These are phyloP conservation scores for Paramuricea clavata DNA, from an alignment of 92 coral and sea anemone genomes.

Conservation along the genomic window DNA sequence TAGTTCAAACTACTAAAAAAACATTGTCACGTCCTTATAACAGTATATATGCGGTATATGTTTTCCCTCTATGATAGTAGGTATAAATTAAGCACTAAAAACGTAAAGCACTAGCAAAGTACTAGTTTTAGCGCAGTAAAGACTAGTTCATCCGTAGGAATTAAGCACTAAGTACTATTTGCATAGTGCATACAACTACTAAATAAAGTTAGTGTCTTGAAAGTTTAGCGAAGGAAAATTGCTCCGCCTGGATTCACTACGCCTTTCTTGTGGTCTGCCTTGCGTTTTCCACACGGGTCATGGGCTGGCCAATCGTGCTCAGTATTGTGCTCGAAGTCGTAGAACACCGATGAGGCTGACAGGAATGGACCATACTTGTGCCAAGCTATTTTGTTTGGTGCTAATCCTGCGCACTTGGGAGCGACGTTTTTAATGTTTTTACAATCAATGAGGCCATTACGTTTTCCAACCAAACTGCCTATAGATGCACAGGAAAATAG, in stretches of 20 bases:
- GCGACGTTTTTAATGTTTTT: constrained; percentile 55
- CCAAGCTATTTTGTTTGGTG: constrained; percentile 31
- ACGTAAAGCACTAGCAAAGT: neutral
- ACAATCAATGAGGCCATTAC: constrained; percentile 58
- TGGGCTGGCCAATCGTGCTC: constrained; percentile 65
- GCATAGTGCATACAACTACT: neutral
- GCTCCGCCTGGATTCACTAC: constrained; percentile 80
- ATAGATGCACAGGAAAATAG: no score
- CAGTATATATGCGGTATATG: neutral
- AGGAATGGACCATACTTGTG: constrained; percentile 14
- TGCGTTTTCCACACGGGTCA: constrained; percentile 63
- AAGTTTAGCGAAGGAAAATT: constrained; percentile 67
- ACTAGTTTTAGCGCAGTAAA: no score
- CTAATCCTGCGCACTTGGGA: constrained; percentile 20
- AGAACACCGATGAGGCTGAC: constrained; percentile 33
- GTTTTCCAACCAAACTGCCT: constrained; percentile 64
- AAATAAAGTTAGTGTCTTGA: neutral
- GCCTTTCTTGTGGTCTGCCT: constrained; percentile 39
- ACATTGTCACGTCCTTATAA: neutral
- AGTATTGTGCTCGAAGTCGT: constrained; percentile 62
- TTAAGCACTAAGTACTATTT: no score
- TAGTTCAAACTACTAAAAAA: neutral
- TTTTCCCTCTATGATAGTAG: neutral
- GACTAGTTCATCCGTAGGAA: no score
- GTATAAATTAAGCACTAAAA: neutral